Base-by-base conservation (phyloP, 2,888 invertebrate genomes). In the Caenorhabditis auriculariae region DNA sequence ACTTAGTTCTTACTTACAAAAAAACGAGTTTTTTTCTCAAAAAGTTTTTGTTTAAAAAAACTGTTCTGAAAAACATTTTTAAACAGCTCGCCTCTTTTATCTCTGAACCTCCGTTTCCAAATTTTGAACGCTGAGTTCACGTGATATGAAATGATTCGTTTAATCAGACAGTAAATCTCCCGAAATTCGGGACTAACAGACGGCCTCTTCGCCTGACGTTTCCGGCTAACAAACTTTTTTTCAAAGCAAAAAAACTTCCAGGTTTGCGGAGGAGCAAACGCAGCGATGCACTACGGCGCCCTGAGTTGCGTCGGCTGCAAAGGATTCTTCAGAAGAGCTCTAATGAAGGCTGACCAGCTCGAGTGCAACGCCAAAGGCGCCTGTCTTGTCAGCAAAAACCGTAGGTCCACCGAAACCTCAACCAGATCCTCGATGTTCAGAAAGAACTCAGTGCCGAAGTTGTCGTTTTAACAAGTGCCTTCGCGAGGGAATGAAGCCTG, bases 241-340 rank as follows among this genome's bases (percentile, higher is more conserved):
- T 4, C 15, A 19, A 5, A 23, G 23, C 15, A 26, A 21, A 23
- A 23, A 17, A 28, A 21, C n/a, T 77, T 76, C 43, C 55, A 60
- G 28, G 75, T 77, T 6, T 78, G 78, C 54, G 75, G 75, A 28
- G 72, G 74, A 38, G 66, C 58, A 19, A 69, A 66, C 26, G 77
- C 78, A 5, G 74, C 73, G 32, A 68, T 66, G 54, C 78, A 78
- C 48, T 78, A 78, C 42, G 75, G 76, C 23, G 67, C 68, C 6
- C 41, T 71, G 0, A 62, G 69, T 19, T 74, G 74, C 55, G 72
- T 74, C 26, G 74, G 74, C 9, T 74, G 69, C 46, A 72, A 72
- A 51, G 77, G 78, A 24, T 78, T 78, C 51, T 78, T 78, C 54
- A 69, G 78, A 6, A 60, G 78, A 37, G 77, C 78, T 0, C 63